Conservation (phyloP, 2,888 invertebrate species). For the Lumbricus terrestris region DNA sequence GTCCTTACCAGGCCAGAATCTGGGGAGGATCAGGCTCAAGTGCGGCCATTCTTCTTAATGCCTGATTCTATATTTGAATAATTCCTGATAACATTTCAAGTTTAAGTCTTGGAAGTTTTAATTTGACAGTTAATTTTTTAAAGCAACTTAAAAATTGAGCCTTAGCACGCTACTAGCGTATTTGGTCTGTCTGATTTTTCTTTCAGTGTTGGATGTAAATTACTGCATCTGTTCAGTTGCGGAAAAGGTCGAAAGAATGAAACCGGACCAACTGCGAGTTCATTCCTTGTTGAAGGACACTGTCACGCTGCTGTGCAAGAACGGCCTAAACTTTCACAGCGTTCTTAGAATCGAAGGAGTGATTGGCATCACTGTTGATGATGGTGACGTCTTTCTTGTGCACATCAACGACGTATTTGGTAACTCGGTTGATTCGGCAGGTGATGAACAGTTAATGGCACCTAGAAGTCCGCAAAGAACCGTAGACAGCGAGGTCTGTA, state of each 20-base stretch:
- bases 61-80: too few species aligned
- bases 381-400: neutral
- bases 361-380: neutral
- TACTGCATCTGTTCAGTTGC: neutral
- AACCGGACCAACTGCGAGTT: neutral
- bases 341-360: neutral
- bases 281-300: neutral
- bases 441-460: neutral
- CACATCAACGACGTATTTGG: neutral
- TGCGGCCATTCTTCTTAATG: too few species aligned
- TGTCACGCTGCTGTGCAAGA: neutral
- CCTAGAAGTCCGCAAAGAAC: neutral
- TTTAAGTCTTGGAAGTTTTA: neutral
- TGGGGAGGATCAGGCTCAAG: too few species aligned
- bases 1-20: too few species aligned
- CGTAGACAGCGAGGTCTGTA: neutral
- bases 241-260: neutral
- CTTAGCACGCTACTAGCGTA: neutral
- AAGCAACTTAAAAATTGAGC: neutral
- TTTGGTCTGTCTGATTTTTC: neutral
- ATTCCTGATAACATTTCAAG: too few species aligned
- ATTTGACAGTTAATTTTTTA: neutral
- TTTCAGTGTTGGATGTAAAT: neutral
- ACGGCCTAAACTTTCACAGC: neutral
- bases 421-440: neutral